Evolutionary conservation across 2,797 vertebrate species (phyloP), one percentile per base, ranked within the genome.

Genomic region (Cyprinella venusta): DNA sequence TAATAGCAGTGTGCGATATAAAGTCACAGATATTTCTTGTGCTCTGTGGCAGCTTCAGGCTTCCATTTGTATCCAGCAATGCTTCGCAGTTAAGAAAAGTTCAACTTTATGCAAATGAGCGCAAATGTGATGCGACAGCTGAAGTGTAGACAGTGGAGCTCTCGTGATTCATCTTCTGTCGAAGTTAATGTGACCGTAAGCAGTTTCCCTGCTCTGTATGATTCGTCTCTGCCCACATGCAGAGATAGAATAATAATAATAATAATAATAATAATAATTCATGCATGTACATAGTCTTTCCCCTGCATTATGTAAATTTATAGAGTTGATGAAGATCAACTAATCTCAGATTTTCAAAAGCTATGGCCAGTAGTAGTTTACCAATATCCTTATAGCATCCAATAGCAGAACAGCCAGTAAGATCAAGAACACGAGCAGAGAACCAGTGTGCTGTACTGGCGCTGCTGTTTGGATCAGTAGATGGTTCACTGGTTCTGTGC

Each of bases 191-290:
- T 54, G 36, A 54, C 71, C 36, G 6, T n/a, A 15, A 54, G 71
- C 12, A 15, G 30, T 54, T 36, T 74, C 30, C 6, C 30, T 54
- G 18, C 48, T 33, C 45, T 33, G 6, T 19, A 52, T 71, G 42
- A 72, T 72, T 21, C 3, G 5, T 54, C 71, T 74, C 48, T 54
- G 71, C 71, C 71, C 71, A 74, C 50, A 74, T 74, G 71, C 50
- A 52, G 71, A 74, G 71, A 21, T 54, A 4, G 2, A 33, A 33
- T 36, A 36, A 36, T 7, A 21, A 33, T 30, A 30, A 30, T 30
- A 33, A 33, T 33, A 33, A 33, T 36, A 36, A 36, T 8, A 36
- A 74, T 21, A 54, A 74, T 8, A n/a, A 15, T 19, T 54, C 9
- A n/a, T 19, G 8, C 21, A 54, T n/a, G 24, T 50, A 26, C 13